Base-by-base conservation (phyloP, 2,113 vertebrate genomes). In the Crotophaga sulcirostris region DNA sequence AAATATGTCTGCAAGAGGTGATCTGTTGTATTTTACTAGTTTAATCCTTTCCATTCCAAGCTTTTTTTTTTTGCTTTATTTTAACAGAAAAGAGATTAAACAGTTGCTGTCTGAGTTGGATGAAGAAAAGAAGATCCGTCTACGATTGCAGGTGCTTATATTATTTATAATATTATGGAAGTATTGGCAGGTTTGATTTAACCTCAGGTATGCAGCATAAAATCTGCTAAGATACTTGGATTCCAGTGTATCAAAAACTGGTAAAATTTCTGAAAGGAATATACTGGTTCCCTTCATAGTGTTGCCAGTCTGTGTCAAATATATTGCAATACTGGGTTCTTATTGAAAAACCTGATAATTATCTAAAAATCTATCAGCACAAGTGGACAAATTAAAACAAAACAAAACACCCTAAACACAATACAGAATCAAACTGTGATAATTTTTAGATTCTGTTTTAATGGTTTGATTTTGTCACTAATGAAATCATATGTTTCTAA, bases 71-170 rank as follows among this genome's bases (percentile, higher is more conserved):
- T 69, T 92, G 55, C 76, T 64, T 91, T 85, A n/a, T 95, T 97
- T 87, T 90, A 94, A 97, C 97, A 99, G 99, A 97, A 99, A 99
- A 96, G 99, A 99, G 97, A 99, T 99, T 97, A 99, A 99, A 96
- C 99, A 99, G 92, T 97, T 99, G 95, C 95, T 99, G 87, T 98
- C 93, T 34, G 98, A 99, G 85, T 97, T 99, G 97, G 99, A 99
- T 90, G 99, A 99, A 89, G 99, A 99, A 96, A 99, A 99, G 98
- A 99, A 98, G 96, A 99, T 99, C 74, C 98, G 99, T 67, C 95
- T 99, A 96, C 98, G 98, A 96, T 97, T 99, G 97, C 99, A 99
- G 99, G 99, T 99, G 94, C 33, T 81, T 85, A 4, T 23, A 70
- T 84, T 67, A 51, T 63, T 90, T 54, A 23, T 47, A 59, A 58